These are phyloP conservation scores for Chionomys nivalis DNA, from an alignment of 2,113 vertebrate genomes.

Conservation along the genomic window DNA sequence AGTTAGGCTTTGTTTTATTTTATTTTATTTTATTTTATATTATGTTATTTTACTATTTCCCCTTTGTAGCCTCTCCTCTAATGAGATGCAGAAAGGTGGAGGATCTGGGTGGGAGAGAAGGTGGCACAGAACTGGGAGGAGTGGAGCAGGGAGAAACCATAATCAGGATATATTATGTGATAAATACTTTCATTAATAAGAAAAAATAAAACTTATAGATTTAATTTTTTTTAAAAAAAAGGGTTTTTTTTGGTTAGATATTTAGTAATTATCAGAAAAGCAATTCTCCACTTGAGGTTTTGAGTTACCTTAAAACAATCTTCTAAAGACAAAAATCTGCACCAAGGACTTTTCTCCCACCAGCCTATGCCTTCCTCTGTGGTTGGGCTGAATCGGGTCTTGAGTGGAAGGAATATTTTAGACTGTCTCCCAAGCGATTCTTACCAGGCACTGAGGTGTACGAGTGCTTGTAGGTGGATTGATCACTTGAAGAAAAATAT, in stretches of 20 bases:
- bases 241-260: neutral
- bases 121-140: no score
- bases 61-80: neutral
- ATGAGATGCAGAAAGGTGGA: no score
- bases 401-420: neutral
- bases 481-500: neutral
- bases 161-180: neutral
- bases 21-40: neutral
- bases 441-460: neutral
- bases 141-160: neutral
- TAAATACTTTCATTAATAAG: neutral
- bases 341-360: neutral
- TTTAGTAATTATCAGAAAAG: neutral
- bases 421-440: neutral
- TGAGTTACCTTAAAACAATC: neutral
- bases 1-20: neutral
- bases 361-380: neutral
- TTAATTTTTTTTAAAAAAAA: neutral
- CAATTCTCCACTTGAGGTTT: neutral
- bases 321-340: neutral
- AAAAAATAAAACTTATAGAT: neutral
- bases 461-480: neutral
- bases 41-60: neutral
- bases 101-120: neutral
- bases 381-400: neutral